Evolutionary conservation across 2,797 vertebrate species (phyloP), one percentile per base, ranked within the genome.

Genomic region (Molossus molossus): DNA sequence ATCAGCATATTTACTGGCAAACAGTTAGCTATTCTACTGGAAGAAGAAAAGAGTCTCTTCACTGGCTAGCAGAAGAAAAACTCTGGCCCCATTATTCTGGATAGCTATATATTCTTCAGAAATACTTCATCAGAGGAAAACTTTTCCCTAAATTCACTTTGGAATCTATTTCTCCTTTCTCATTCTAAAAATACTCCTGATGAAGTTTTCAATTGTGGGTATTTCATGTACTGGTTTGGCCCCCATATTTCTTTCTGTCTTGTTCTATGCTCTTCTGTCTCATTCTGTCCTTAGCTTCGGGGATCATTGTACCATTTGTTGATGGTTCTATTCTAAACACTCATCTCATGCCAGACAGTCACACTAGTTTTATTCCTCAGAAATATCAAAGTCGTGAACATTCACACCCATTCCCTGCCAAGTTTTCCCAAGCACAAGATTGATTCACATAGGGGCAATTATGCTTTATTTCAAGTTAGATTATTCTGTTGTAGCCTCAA

Each of bases 321-420:
- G 58, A 55, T 88, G n/a, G 79, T 73, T 95, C 73, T 73, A 9
- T 83, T 81, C 69, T 69, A 89, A 89, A 75, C 25, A 70, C 29
- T n/a, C 37, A 40, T 87, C 48, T 62, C 53, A 7, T 87, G n/a
- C 33, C 91, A 95, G 60, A n/a, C 12, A 87, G 37, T 48, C 73
- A 91, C 37, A 62, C 21, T 76, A 84, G 64, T 69, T 85, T 55
- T 57, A 58, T 76, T 76, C 20, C 79, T 94, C 84, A 91, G 25
- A 75, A 69, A 75, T 73, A 76, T 85, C 33, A 76, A 84, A 94
- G 33, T 79, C 79, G 57, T 45, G 23, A 95, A 79, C 87, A 87
- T 25, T 18, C 33, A 33, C 29, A 81, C 53, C 57, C 75, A 9
- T 77, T 50, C 86, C 67, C 29, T 50, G 17, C 14, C 85, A 85